A percentile compares a stretch with the other conserved stretches of the same genome.
phyloP scores from a whole-genome alignment of 2,113 vertebrate genomes.

The Trichomycterus rosablanca region DNA sequence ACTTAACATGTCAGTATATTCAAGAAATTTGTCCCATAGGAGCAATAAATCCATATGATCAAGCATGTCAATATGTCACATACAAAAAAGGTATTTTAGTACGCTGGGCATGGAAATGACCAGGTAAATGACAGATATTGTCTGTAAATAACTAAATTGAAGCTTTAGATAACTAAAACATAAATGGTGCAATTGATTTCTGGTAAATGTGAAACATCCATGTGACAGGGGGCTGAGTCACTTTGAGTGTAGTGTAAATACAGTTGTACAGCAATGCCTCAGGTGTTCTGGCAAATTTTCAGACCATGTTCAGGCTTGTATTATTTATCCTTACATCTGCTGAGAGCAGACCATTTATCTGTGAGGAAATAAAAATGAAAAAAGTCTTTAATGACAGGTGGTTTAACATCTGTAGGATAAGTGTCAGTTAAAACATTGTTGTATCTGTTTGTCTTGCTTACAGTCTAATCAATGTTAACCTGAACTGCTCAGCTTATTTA shows the following conservation, averaged over 20 bases:
- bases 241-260: constrained; percentile 28
- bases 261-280: constrained; percentile 34
- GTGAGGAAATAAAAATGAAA: constrained; percentile 49
- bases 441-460: constrained; percentile 32
- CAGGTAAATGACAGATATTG: constrained; percentile 28
- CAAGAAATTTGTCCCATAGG: too few relatives aligned
- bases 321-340: constrained; percentile 39
- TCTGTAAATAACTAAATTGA: constrained; percentile 37
- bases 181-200: constrained; percentile 33
- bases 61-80: too few relatives aligned
- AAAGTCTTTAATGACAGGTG: constrained; percentile 40
- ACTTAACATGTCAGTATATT: too few relatives aligned
- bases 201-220: constrained; percentile 32
- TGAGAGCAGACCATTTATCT: constrained; percentile 41
- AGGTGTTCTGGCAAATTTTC: constrained; percentile 20
- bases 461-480: constrained; percentile 15
- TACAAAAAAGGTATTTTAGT: too few relatives aligned
- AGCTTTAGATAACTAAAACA: constrained; percentile 27
- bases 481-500: constrained; percentile 35
- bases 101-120: too few relatives aligned
- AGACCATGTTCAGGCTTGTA: constrained; percentile 35
- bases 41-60: too few relatives aligned
- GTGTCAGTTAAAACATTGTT: constrained; percentile 32
- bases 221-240: constrained; percentile 37
- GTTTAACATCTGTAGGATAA: constrained; percentile 42